Base-by-base conservation (phyloP, 2,113 vertebrate species). In the Phycodurus eques region DNA sequence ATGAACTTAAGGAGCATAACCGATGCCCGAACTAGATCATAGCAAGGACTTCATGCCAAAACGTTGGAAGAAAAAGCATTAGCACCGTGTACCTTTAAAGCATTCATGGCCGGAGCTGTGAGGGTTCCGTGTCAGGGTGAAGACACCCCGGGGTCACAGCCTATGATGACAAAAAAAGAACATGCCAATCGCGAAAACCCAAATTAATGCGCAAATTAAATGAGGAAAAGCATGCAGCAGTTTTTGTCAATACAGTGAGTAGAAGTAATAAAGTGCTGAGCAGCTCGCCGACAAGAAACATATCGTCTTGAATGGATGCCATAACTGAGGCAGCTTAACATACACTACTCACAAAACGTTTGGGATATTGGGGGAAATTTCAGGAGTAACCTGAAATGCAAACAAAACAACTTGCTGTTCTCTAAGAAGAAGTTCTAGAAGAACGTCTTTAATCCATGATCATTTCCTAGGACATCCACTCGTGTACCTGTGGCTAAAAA, bases 201-300 rank as follows among this genome's bases (percentile, higher is more conserved):
- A 8, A 53, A 53, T 19, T 2, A 56, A n/a, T 56, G 10, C 53
- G 20, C 46, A 76, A 54, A 64, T 54, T 79, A 70, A 79, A 76
- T 56, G 67, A 78, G 68, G 53, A 72, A 68, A 31, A 72, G 8
- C 59, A 73, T 61, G 78, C 74, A 76, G 76, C 68, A 67, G 71
- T 87, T 62, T 68, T 27, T 72, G 71, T 5, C 63, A 46, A 68
- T 22, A 72, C 74, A 67, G 70, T 43, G 19, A 66, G 57, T 4
- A 46, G 2, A 60, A 47, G 75, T 71, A 71, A 70, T 62, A 56
- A 56, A 3, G 20, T n/a, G 7, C 20, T 10, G 49, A 53, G 49
- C 17, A 19, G 49, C 13, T 53, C 8, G 49, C 13, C 15, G 49
- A 19, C 4, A 51, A 51, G 5, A 51, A 4, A 8, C 20, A 54